A percentile compares a stretch with the other conserved stretches of the same genome.
phyloP scores from a whole-genome alignment of 2,888 invertebrate genomes.

The Ypsolopha scabrella region DNA sequence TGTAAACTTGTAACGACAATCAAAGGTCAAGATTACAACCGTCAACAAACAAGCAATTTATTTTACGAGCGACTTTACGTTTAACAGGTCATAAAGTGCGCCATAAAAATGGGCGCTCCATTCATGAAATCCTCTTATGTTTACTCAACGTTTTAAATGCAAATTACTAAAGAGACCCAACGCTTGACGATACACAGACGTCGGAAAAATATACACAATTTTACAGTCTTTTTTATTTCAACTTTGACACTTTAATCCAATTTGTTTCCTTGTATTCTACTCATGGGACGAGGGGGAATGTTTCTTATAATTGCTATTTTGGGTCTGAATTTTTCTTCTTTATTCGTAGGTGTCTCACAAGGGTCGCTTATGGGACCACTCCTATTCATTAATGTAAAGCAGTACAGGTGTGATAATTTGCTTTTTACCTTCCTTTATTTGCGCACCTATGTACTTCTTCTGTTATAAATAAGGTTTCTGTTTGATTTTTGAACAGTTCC shows the following conservation, averaged over 20 bases:
- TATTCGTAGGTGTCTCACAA: constrained; percentile 14
- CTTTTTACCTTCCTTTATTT: not conserved
- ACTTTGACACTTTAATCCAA: constrained; percentile 70
- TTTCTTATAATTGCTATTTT: constrained; percentile 63
- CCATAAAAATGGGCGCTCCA: constrained; percentile 58
- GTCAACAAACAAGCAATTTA: constrained; percentile 46
- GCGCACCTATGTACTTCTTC: not conserved
- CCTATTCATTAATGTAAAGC: not conserved
- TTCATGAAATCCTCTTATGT: constrained; percentile 58
- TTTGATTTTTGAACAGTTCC: not conserved
- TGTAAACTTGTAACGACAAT: not conserved
- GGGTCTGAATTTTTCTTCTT: constrained; percentile 44
- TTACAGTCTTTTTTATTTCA: constrained; percentile 57
- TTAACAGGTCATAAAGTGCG: constrained; percentile 64
- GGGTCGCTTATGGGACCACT: constrained; percentile 4
- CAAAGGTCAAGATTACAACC: constrained; percentile 21
- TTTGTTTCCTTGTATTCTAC: constrained; percentile 61
- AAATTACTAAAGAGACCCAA: constrained; percentile 27
- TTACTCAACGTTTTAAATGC: constrained; percentile 64
- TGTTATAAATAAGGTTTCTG: not conserved
- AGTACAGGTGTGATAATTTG: constrained; percentile 1
- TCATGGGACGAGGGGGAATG: constrained; percentile 55
- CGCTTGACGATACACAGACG: constrained; percentile 49
- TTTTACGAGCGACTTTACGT: constrained; percentile 62
- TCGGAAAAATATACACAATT: constrained; percentile 39